Evolutionary conservation across 2,888 invertebrate species (phyloP).

Genomic region (Drosophila neotestacea): DNA sequence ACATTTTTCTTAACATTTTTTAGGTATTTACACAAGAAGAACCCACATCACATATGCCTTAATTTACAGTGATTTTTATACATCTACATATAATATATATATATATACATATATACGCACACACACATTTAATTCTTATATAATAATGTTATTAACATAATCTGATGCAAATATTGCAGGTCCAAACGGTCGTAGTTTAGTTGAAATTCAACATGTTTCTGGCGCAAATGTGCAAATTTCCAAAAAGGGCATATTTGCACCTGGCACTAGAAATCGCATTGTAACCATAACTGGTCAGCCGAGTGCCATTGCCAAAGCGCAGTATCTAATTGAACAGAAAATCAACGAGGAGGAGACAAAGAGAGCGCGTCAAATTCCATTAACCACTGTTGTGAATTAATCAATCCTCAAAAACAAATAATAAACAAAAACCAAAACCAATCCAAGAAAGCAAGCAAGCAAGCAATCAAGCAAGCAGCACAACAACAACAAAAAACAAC

Average conservation of each 20-base stretch:
- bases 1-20: slow-evolving; percentile 12
- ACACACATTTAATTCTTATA: slow-evolving; percentile 21
- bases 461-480: slow-evolving; percentile 28
- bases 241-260: slow-evolving; percentile 98
- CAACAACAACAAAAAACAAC: slow-evolving; percentile 38
- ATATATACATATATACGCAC: slow-evolving; percentile 15
- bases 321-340: slow-evolving; percentile 98
- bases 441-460: slow-evolving; percentile 29
- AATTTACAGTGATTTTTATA: slow-evolving; percentile 9
- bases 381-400: slow-evolving; percentile 86
- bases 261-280: slow-evolving; percentile 98
- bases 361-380: slow-evolving; percentile 95
- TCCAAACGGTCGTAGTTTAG: slow-evolving; percentile 97
- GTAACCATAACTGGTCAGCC: slow-evolving; percentile 97
- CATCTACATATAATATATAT: slow-evolving; percentile 7
- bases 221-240: slow-evolving; percentile 99
- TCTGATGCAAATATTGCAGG: slow-evolving; percentile 86
- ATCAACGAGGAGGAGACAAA: slow-evolving; percentile 98
- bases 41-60: slow-evolving; percentile 23
- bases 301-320: slow-evolving; percentile 95
- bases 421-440: slow-evolving; percentile 24
- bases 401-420: slow-evolving; percentile 34
- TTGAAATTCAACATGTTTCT: slow-evolving; percentile 98
- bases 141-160: slow-evolving; percentile 59
- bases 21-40: slow-evolving; percentile 3